Evolutionary conservation across 2,113 vertebrate genomes (phyloP), one percentile per base, ranked within the genome.

Genomic region (Seriola aureovittata): DNA sequence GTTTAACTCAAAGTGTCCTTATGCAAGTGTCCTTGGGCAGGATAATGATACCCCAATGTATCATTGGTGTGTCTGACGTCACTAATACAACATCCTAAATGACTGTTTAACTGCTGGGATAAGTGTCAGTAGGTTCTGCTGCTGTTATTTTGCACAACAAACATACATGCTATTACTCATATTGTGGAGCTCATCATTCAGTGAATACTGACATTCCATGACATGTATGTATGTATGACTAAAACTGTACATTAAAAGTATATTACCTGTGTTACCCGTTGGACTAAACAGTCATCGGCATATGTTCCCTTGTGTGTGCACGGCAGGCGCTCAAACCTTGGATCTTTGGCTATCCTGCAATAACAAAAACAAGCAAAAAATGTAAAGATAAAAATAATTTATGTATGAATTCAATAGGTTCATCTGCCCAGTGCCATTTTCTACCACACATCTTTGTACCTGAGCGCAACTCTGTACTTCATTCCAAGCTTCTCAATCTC

Each of bases 401-500:
- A 38, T 1, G 1, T 52, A 60, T 4, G 17, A 32, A 16, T 11
- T 21, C 17, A 71, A 29, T 4, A 23, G 6, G 6, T 25, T 54
- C 1, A 55, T 68, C 3, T 3, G 2, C 4, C 5, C 4, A 34
- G 4, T 19, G 8, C 23, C 1, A 11, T 40, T 40, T 44, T 14
- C 73, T 14, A 29, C n/a, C 55, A n/a, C 50, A 4, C 6, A 68
- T 52, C 29, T 52, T 48, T 67, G 21, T 96, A 99, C 98, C 98
- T 97, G 83, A 99, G 93, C 0, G 98, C 98, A 9, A 99, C 97
- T 93, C 98, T 95, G 86, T 96, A 99, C 75, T 98, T 99, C 95
- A 98, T 97, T 50, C 98, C 98, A 79, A 99, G 86, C 89, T 99
- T 99, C 91, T 99, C 98, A 8, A 99, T 97, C 95, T 99, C 98